A percentile compares a stretch with the other conserved stretches of the same genome.
These are phyloP conservation scores for Sarcophilus harrisii DNA, from an alignment of 2,797 vertebrate species.

Conservation along the genomic window DNA sequence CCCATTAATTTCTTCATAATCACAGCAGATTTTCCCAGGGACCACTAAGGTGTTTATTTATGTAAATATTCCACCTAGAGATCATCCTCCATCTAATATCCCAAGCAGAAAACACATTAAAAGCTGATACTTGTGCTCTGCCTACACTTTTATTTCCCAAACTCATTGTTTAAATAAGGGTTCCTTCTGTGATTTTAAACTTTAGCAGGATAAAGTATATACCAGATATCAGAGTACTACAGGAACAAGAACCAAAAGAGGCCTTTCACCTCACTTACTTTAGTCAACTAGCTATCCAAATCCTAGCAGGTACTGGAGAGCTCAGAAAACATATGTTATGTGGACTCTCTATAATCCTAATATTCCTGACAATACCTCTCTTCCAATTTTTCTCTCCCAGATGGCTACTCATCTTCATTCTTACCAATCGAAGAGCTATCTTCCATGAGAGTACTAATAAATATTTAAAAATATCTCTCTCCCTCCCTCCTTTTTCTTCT, in stretches of 20 bases:
- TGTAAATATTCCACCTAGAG: background rate
- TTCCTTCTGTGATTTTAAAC: background rate
- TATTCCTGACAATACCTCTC: background rate
- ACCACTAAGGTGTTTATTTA: background rate
- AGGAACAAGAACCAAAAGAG: background rate
- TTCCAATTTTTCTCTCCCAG: background rate
- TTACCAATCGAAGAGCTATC: background rate
- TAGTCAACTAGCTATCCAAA: background rate
- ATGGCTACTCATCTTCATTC: background rate
- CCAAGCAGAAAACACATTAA: background rate
- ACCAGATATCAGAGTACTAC: background rate
- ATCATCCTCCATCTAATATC: background rate
- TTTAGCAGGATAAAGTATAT: background rate
- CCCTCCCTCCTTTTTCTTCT: too few species aligned
- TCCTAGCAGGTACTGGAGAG: background rate
- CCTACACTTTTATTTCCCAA: background rate
- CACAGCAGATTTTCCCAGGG: background rate
- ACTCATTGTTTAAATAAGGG: background rate
- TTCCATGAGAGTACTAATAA: background rate
- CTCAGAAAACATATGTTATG: background rate
- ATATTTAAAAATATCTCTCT: background rate
- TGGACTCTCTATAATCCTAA: background rate
- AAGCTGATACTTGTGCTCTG: background rate
- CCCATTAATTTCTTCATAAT: background rate
- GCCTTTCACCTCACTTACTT: background rate